Percentiles rank a stretch among this genome's conserved stretches.
Evolutionary conservation across 2,888 invertebrate genomes (phyloP).

Genomic region (Himalopsyche anomala): DNA sequence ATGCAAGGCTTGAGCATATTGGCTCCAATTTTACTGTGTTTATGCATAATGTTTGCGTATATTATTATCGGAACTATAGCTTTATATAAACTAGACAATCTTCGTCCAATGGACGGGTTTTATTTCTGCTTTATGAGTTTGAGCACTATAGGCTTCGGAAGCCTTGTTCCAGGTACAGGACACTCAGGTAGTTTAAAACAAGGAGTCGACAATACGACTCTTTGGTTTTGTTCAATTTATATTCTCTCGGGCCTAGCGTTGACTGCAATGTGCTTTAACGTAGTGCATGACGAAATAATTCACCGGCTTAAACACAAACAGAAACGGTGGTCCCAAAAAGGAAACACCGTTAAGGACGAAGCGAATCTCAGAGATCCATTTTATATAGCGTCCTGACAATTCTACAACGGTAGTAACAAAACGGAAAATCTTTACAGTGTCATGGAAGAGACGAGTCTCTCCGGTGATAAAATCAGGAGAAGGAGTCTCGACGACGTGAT

Average conservation of each 20-base stretch:
- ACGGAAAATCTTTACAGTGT: constrained; percentile 78
- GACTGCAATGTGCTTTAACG: constrained; percentile 94
- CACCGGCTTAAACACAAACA: constrained; percentile 87
- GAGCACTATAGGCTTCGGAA: constrained; percentile 94
- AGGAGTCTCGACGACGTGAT: constrained; percentile 75
- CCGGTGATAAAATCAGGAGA: constrained; percentile 53
- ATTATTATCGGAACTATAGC: constrained; percentile 93
- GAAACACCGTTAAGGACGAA: constrained; percentile 82
- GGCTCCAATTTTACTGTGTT: constrained; percentile 92
- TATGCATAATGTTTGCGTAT: constrained; percentile 94
- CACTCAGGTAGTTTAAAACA: constrained; percentile 71
- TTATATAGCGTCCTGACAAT: constrained; percentile 86
- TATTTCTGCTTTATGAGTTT: constrained; percentile 98
- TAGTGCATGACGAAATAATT: constrained; percentile 91
- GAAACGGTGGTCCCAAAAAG: constrained; percentile 79
- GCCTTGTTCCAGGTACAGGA: constrained; percentile 85
- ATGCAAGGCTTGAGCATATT: constrained; percentile 89
- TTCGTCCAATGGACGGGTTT: constrained; percentile 92
- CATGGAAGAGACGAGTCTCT: constrained; percentile 73
- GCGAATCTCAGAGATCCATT: constrained; percentile 81
- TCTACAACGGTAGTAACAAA: constrained; percentile 77
- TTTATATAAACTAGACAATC: constrained; percentile 92
- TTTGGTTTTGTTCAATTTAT: constrained; percentile 93
- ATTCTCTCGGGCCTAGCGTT: constrained; percentile 91
- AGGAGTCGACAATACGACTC: constrained; percentile 81